Percentiles rank a stretch among this genome's conserved stretches.
These are phyloP conservation scores for Neosilurus mollespiculum DNA, from an alignment of 2,797 vertebrate species.

Conservation along the genomic window DNA sequence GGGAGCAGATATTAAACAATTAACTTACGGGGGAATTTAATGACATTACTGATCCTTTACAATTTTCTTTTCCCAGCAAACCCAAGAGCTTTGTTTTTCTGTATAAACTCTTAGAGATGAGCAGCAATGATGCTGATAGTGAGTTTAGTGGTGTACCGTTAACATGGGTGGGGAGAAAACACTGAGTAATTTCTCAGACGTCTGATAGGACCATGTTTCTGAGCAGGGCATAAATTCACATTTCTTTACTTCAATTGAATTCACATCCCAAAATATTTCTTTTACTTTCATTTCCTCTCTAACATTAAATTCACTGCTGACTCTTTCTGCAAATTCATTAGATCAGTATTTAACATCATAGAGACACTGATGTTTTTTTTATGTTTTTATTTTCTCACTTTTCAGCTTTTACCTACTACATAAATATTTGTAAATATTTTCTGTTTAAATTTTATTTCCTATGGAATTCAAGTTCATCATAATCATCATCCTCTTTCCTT, in stretches of 20 bases:
- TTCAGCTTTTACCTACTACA: not conserved
- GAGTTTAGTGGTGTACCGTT: conserved; percentile 46
- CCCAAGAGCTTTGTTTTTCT: not conserved
- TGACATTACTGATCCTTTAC: not conserved
- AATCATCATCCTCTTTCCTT: not conserved
- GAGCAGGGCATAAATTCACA: not conserved
- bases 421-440: not conserved
- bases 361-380: not conserved
- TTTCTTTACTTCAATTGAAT: not conserved
- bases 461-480: not conserved
- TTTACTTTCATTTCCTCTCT: not conserved
- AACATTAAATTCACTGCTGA: not conserved
- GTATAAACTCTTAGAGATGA: not conserved
- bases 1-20: not conserved
- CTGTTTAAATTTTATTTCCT: not conserved
- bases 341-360: not conserved
- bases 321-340: not conserved
- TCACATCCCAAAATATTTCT: not conserved
- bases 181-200: conserved; percentile 33
- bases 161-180: conserved; percentile 53
- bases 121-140: conserved; percentile 13
- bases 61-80: not conserved
- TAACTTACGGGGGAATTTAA: not conserved
- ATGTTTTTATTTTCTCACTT: not conserved
- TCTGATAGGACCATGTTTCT: conserved; percentile 22